Evolutionary conservation across 2,888 invertebrate species (phyloP), one percentile per base, ranked within the genome.

Genomic region (Zonitis immaculata): DNA sequence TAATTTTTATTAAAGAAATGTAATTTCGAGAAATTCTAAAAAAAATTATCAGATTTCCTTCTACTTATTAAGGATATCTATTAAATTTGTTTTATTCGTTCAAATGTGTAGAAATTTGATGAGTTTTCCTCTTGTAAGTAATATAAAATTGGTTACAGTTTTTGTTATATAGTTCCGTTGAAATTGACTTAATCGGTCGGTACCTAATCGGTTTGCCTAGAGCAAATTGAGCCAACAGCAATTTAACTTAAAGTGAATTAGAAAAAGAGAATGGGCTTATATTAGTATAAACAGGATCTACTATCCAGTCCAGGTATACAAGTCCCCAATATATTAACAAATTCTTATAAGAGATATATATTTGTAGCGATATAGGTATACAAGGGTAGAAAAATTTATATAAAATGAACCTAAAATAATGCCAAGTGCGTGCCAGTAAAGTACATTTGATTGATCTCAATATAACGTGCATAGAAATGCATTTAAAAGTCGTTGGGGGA

Each of bases 101-200:
- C 14, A 32, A 32, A 14, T 14, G 49, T 60, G 58, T 65, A 60
- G 59, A 60, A 62, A 59, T 58, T 54, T 42, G 49, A 44, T 53
- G 52, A 39, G 54, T 54, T 51, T 47, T 55, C 60, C 59, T 59
- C 59, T 51, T 47, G 54, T 59, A 66, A 66, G 63, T 66, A 68
- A 66, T 68, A 66, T 64, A 63, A 70, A 71, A 71, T 71, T 71
- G 68, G 71, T 66, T 73, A 67, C 66, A 64, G 66, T 69, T 71
- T 70, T 70, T 70, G 68, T 68, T 66, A 61, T 63, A 63, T 64
- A 62, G 67, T 69, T 67, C 67, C 65, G 57, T 66, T 64, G 67
- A 70, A 73, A 72, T 71, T 70, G 69, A 71, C 71, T 70, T 72
- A 71, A 73, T 73, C 70, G 71, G 62, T 61, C 65, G 65, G 68